These are phyloP conservation scores for Salticus scenicus DNA, from an alignment of 2,888 invertebrate genomes.

Conservation along the genomic window DNA sequence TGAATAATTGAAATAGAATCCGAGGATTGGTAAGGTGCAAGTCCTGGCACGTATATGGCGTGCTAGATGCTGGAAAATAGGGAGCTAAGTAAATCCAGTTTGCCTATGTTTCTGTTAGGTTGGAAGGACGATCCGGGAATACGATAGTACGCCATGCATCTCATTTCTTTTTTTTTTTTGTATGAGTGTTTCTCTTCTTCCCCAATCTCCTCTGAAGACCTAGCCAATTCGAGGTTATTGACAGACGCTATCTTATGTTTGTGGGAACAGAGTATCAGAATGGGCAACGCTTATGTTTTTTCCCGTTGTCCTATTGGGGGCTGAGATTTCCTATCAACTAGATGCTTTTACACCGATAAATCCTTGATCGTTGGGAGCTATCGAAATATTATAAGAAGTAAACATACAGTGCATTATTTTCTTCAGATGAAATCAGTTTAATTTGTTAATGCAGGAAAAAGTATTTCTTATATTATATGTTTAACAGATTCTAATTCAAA, in stretches of 20 bases:
- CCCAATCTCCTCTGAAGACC: slow-evolving; percentile 56
- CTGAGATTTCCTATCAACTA: slow-evolving; percentile 37
- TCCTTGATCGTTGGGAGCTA: neutral
- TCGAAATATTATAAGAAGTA: too few species aligned
- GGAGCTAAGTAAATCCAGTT: slow-evolving; percentile 70
- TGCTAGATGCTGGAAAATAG: slow-evolving; percentile 64
- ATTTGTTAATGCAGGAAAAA: too few species aligned
- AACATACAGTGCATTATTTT: too few species aligned
- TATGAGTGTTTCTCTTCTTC: slow-evolving; percentile 23
- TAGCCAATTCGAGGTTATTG: slow-evolving; percentile 56
- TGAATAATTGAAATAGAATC: slow-evolving; percentile 70
- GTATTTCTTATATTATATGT: too few species aligned
- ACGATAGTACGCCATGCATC: slow-evolving; percentile 51
- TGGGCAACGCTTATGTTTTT: slow-evolving; percentile 6
- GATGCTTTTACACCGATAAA: neutral
- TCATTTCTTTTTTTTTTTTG: slow-evolving; percentile 28
- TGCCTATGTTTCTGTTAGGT: slow-evolving; percentile 59
- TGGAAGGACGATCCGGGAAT: slow-evolving; percentile 57
- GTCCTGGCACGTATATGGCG: slow-evolving; percentile 60
- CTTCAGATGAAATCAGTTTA: too few species aligned
- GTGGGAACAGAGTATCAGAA: slow-evolving; percentile 21
- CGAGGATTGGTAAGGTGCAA: slow-evolving; percentile 63
- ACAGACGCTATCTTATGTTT: slow-evolving; percentile 36
- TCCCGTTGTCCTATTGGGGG: slow-evolving; percentile 14
- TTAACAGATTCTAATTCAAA: too few species aligned